A percentile compares a stretch with the other conserved stretches of the same genome.
Evolutionary conservation across 2,888 invertebrate genomes (phyloP).

Genomic region (Coremacera marginata): DNA sequence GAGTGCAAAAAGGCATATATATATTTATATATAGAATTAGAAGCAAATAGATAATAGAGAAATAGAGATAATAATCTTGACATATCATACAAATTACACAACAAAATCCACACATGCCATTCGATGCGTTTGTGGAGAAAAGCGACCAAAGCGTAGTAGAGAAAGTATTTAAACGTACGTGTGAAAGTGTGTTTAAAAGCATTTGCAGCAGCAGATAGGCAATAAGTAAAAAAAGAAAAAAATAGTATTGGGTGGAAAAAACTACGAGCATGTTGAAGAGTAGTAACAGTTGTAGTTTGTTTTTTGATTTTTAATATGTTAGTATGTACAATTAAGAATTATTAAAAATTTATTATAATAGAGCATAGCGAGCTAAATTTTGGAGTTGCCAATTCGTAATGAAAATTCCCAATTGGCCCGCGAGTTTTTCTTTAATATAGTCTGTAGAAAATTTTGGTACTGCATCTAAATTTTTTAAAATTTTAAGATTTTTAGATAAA

Average conservation of each 20-base stretch:
- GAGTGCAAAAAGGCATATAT: constrained; percentile 40
- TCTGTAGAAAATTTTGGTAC: background rate
- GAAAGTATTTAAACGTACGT: background rate
- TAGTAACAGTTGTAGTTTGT: background rate
- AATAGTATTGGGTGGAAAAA: background rate
- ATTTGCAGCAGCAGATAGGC: background rate
- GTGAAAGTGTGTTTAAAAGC: background rate
- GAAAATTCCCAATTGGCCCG: background rate
- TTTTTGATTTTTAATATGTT: background rate
- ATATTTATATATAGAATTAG: constrained; percentile 35
- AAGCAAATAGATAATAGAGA: constrained; percentile 3
- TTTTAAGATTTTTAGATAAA: background rate
- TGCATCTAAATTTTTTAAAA: background rate
- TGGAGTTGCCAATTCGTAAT: background rate
- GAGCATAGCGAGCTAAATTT: background rate
- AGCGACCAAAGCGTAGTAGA: background rate
- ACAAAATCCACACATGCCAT: constrained; percentile 3
- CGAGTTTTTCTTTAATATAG: background rate
- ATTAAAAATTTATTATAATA: background rate
- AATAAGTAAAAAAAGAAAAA: background rate
- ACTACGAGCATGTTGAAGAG: background rate
- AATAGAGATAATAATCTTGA: background rate
- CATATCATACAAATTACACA: background rate
- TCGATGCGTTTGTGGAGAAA: background rate
- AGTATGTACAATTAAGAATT: background rate